phyloP scores from a whole-genome alignment of 2,888 invertebrate species.

The Hyposoter didymator region DNA sequence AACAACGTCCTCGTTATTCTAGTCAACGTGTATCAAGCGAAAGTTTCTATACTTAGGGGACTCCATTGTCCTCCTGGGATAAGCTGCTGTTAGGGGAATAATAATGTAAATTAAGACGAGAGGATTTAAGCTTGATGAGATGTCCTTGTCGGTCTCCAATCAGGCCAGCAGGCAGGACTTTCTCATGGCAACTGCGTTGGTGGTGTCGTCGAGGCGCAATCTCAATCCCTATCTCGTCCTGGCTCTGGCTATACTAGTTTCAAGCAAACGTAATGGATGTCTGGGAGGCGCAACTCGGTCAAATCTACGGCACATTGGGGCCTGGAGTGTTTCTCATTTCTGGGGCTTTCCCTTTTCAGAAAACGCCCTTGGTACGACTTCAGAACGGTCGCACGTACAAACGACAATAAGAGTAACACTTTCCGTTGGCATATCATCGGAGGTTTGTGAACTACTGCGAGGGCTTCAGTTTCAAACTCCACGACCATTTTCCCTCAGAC shows the following conservation, averaged over 20 bases:
- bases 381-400: conserved; percentile 17
- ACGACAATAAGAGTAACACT: conserved; percentile 43
- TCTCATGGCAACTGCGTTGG: conserved; percentile 36
- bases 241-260: not conserved
- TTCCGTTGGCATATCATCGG: conserved; percentile 41
- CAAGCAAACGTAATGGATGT: conserved; percentile 38
- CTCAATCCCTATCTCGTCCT: conserved; percentile 26
- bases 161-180: conserved; percentile 35
- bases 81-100: conserved; percentile 46
- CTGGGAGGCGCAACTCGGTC: conserved; percentile 55
- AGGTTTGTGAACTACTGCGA: conserved; percentile 25
- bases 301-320: conserved; percentile 49
- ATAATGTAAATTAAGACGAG: conserved; percentile 58
- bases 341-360: conserved; percentile 36
- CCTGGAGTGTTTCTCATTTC: conserved; percentile 44
- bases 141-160: conserved; percentile 62
- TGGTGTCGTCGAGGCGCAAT: conserved; percentile 3
- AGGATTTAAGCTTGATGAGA: conserved; percentile 43
- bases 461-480: conserved; percentile 50
- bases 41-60: conserved; percentile 20
- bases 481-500: conserved; percentile 38
- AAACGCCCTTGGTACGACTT: conserved; percentile 40
- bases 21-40: conserved; percentile 15
- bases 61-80: conserved; percentile 48
- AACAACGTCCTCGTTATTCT: conserved; percentile 13